Conservation (phyloP, 2,113 vertebrate species). For the Pomatostomus ruficeps region DNA sequence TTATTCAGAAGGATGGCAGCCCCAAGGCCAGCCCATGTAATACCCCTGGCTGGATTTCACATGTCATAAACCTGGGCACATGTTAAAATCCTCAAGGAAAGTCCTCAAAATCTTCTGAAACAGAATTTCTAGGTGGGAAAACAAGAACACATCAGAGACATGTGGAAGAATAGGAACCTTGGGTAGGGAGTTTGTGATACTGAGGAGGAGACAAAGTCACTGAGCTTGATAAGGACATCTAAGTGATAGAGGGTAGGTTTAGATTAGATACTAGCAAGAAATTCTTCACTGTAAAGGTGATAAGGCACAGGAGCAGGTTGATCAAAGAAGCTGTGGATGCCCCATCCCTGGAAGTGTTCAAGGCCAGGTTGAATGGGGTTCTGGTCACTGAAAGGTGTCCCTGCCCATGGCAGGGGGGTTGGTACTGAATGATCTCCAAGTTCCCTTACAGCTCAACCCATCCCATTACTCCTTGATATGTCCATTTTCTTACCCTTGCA, state of each 20-base stretch:
- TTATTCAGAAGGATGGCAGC: not conserved
- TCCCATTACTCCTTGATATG: not conserved
- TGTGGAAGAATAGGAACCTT: not conserved
- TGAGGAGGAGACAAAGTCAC: not conserved
- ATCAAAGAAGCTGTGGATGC: not conserved
- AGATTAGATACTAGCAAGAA: not conserved
- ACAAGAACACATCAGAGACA: not conserved
- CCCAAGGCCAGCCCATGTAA: accelerated
- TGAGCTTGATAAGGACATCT: not conserved
- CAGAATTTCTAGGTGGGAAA: not conserved
- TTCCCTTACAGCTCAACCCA: not conserved
- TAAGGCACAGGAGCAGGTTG: not conserved
- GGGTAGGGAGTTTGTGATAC: not conserved
- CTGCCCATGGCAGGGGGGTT: not conserved
- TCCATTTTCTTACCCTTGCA: not conserved
- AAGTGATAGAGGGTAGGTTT: not conserved
- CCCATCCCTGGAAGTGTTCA: not conserved
- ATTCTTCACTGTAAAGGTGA: not conserved
- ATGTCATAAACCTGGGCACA: not conserved
- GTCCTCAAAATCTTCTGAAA: not conserved
- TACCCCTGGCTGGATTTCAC: not conserved
- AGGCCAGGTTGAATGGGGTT: not conserved
- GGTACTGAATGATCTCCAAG: not conserved
- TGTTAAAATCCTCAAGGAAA: not conserved
- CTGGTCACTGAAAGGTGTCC: not conserved